phyloP scores from a whole-genome alignment of 2,888 invertebrate genomes.

The Campoplex nolae region DNA sequence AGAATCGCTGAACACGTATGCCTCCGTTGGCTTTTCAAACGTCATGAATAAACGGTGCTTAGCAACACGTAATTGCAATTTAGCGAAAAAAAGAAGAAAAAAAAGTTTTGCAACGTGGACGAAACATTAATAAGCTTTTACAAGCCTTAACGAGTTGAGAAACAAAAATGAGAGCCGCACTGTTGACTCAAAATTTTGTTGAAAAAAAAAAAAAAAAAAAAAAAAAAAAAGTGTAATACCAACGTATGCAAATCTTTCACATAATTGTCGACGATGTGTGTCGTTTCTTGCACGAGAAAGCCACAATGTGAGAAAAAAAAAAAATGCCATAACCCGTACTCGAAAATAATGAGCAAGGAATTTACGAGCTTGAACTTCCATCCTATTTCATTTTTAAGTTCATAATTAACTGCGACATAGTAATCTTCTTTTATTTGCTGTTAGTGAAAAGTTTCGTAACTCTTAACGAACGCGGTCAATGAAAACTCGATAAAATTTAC shows the following conservation, averaged over 20 bases:
- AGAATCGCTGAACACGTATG: background rate
- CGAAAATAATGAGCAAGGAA: background rate
- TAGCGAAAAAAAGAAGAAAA: background rate
- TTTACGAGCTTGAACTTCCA: background rate
- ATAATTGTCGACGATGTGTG: background rate
- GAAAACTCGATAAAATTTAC: constrained; percentile 15
- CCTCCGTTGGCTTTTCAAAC: background rate
- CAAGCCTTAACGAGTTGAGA: background rate
- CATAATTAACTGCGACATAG: background rate
- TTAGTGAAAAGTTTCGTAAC: background rate
- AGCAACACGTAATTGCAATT: background rate
- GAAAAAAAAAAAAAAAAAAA: too few relatives aligned
- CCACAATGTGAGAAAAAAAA: background rate
- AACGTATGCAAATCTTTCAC: background rate
- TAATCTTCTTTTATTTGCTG: background rate
- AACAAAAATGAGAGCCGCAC: background rate
- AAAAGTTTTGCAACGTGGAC: background rate
- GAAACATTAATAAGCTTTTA: too few relatives aligned
- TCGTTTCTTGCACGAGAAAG: background rate
- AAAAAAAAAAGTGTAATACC: background rate
- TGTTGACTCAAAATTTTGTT: background rate
- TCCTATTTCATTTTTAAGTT: background rate
- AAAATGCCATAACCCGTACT: background rate
- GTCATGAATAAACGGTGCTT: background rate
- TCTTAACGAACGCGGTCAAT: constrained; percentile 4